Evolutionary conservation across 37 sponge, comb jelly and placozoan genomes (phyloP), one percentile per base, ranked within the genome.

Genomic region (Theonella swinhoei): DNA sequence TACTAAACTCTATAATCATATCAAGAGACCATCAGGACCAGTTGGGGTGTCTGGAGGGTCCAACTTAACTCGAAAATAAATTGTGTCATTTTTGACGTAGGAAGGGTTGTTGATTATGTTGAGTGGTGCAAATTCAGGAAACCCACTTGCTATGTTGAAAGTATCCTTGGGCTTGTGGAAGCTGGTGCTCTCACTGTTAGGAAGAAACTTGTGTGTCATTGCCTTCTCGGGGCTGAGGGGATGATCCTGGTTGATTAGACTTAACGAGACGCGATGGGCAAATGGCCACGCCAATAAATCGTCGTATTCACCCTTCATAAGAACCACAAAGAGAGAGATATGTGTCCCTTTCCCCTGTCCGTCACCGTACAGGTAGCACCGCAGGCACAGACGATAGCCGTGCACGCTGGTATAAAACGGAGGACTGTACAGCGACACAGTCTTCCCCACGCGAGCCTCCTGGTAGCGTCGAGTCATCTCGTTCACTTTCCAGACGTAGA

Each of bases 251-350:
- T 83, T 78, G 42, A 89, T 43, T 5, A 89, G 84, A n/a, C 42
- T 60, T 0, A 89, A 23, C 0, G 84, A 63, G 17, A 87, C 81
- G 3, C 41, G 66, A 25, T 88, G 88, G 29, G 39, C n/a, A 61
- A 90, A 90, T 22, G 91, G 91, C 91, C 91, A 90, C 24, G 78
- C 23, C 9, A 90, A 71, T 3, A 90, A 31, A 41, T 90, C 91
- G 70, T 90, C 91, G 41, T 90, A 85, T 36, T 90, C 91, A 0
- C 86, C 85, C 34, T 72, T 80, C 91, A 86, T 90, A 8, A 90
- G 33, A 7, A 90, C 91, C 3, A 85, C 35, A 39, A 90, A 86
- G 26, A 90, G 65, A 0, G 91, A 90, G 0, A 90, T 66, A 39
- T 90, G 80, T 0, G 80, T 85, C 22, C 83, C 91, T 36, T 90